These are phyloP conservation scores for Mirounga angustirostris DNA, from an alignment of 2,113 vertebrate genomes.

Conservation along the genomic window DNA sequence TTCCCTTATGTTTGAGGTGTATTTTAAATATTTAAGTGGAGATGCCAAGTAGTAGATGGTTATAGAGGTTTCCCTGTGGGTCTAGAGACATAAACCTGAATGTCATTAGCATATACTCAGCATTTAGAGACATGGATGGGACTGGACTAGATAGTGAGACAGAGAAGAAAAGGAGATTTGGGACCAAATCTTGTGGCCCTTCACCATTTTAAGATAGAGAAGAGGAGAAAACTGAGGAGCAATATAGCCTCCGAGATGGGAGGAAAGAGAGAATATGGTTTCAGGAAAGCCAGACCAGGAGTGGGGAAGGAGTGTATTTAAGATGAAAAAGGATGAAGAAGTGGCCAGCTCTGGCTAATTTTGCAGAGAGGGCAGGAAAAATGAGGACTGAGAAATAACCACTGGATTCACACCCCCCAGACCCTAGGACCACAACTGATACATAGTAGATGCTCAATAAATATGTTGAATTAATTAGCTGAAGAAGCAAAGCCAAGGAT, in stretches of 20 bases:
- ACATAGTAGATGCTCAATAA: not conserved
- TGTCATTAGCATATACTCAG: not conserved
- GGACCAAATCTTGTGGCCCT: not conserved
- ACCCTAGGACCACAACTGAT: not conserved
- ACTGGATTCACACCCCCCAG: not conserved
- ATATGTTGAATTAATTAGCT: not conserved
- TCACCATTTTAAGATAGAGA: not conserved
- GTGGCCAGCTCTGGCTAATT: not conserved
- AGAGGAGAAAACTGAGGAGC: not conserved
- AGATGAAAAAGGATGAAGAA: not conserved
- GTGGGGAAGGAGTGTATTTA: accelerated
- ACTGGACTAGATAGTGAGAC: not conserved
- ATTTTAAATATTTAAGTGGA: not conserved
- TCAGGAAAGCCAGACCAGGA: not conserved
- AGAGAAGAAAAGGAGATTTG: not conserved
- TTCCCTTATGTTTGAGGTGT: not conserved
- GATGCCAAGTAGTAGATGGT: not conserved
- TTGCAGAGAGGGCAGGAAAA: not conserved
- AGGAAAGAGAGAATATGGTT: not conserved
- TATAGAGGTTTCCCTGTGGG: not conserved
- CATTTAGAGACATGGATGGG: not conserved
- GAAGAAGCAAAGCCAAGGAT: not conserved
- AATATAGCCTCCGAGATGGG: not conserved
- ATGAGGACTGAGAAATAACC: not conserved
- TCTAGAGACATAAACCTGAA: not conserved